Base-by-base conservation (phyloP, 2,888 invertebrate species). In the Drosophila melanosoma region DNA sequence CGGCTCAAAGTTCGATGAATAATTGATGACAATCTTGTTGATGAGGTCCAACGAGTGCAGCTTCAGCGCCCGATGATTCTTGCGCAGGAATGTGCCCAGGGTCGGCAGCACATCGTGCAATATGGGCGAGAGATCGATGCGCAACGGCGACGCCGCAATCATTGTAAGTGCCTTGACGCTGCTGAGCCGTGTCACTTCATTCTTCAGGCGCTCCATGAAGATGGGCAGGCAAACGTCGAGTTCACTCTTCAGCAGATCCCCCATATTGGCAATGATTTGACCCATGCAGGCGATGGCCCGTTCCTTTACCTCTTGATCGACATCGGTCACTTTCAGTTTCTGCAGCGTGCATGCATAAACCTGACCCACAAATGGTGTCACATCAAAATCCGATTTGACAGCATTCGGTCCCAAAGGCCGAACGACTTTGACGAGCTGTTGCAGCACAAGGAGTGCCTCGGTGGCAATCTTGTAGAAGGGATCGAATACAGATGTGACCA, bases 301-400 rank as follows among this genome's bases (percentile, higher is more conserved):
- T 92, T 99, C 99, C 93, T 99, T 99, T 0, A 99, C 99, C 94
- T 99, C 99, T 93, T 99, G 99, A 94, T 99, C 99, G 91, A 99
- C 98, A 92, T 99, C 99, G 0, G 99, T 97, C 38, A 99, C 98
- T 88, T 96, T 96, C 45, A 99, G 94, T 69, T 98, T 95, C 70
- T 96, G 95, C 82, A 98, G 93, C 0, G 98, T 98, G 88, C 97
- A 97, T 69, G 95, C 94, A 93, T 99, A 99, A 91, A 97, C 96
- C 67, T 96, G 95, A 17, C 95, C 95, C 29, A 97, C 96, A 92
- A 96, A 97, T n/a, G 96, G 95, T 4, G 95, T 94, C 80, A 97
- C 96, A 92, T 98, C 96, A 82, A 97, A 95, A 48, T 94, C 94
- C 0, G 74, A 62, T 29, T 74, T 85, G 3, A 94, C 93, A n/a